A percentile compares a stretch with the other conserved stretches of the same genome.
Evolutionary conservation across 2,888 invertebrate species (phyloP).

Genomic region (Troglohyphantes excavatus): DNA sequence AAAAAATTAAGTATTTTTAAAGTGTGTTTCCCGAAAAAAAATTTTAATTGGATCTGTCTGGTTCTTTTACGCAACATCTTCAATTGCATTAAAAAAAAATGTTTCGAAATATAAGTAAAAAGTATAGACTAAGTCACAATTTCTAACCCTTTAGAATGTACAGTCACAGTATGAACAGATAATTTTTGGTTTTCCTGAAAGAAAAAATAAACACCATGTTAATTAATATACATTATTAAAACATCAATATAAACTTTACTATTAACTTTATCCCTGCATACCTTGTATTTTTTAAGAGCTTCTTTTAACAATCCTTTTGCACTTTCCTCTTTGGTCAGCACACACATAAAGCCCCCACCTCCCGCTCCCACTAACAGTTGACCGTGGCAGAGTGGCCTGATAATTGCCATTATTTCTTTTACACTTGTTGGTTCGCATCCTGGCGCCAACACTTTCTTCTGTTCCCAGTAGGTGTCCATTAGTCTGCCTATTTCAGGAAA

Average conservation of each 20-base stretch:
- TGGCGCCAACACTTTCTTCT: constrained; percentile 83
- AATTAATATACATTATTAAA: not conserved
- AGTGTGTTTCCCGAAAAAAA: no score
- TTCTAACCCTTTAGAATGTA: constrained; percentile 41
- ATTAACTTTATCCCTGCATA: no score
- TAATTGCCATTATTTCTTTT: constrained; percentile 76
- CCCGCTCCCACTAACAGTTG: constrained; percentile 80
- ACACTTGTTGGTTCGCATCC: constrained; percentile 83
- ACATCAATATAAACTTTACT: not conserved
- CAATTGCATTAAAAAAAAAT: no score
- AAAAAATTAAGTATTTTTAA: no score
- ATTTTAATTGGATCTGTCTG: no score
- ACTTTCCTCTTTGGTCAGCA: constrained; percentile 74
- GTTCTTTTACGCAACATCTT: no score
- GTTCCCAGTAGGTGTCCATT: constrained; percentile 83
- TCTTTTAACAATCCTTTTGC: constrained; percentile 19
- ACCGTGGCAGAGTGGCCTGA: constrained; percentile 70
- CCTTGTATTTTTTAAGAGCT: constrained; percentile 35
- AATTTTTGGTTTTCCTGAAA: constrained; percentile 42
- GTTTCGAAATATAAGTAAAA: no score
- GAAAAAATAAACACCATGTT: not conserved
- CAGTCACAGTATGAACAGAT: constrained; percentile 43
- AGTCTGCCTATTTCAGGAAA: constrained; percentile 82
- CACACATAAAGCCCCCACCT: constrained; percentile 80
- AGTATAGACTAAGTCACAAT: not conserved